These are phyloP conservation scores for Pterocles orientalis DNA, from an alignment of 2,113 vertebrate species.

Conservation along the genomic window DNA sequence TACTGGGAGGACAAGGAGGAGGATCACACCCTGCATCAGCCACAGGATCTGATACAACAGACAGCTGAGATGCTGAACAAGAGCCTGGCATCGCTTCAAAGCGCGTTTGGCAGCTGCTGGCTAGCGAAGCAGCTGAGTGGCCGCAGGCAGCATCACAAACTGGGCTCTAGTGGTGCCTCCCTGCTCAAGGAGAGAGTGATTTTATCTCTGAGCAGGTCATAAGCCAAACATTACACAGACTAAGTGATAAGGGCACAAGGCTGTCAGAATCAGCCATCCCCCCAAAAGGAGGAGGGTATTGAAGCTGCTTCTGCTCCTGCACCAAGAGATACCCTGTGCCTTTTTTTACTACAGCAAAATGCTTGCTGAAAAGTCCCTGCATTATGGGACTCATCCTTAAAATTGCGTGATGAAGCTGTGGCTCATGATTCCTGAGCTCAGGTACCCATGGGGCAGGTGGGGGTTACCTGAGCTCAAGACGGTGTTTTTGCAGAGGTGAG, in stretches of 20 bases:
- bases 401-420: background rate
- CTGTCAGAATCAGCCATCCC: background rate
- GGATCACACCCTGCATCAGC: background rate
- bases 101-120: constrained; percentile 27
- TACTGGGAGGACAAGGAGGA: background rate
- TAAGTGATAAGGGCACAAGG: background rate
- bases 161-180: background rate
- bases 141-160: background rate
- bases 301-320: background rate
- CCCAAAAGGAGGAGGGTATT: background rate
- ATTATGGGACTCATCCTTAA: background rate
- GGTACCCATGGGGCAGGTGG: fast-evolving
- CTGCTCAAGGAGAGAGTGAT: background rate
- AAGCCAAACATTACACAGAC: background rate
- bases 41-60: background rate
- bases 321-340: background rate
- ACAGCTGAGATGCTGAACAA: constrained; percentile 28
- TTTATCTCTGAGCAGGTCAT: background rate
- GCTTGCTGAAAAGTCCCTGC: background rate
- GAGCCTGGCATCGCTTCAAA: constrained; percentile 6
- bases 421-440: background rate
- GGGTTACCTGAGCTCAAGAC: background rate
- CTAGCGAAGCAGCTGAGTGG: background rate
- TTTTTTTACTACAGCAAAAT: background rate
- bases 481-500: background rate